Percentiles rank a stretch among this genome's conserved stretches.
Evolutionary conservation across 1,140 invertebrate species (phyloP).

Genomic region (Coptotermes formosanus): DNA sequence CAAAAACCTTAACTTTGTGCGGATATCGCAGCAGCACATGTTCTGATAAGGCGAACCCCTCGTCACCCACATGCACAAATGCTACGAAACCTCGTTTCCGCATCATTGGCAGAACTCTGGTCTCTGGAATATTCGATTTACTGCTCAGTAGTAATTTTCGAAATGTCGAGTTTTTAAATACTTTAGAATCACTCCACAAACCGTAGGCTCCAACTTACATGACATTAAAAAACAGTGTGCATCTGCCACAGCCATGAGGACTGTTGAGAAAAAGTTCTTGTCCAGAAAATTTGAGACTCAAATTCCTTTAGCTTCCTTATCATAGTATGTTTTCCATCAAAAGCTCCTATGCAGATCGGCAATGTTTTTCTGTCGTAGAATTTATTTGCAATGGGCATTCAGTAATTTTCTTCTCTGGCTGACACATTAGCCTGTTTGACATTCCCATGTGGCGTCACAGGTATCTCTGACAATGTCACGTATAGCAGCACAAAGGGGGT

Average conservation of each 20-base stretch:
- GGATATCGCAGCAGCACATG: too few species aligned
- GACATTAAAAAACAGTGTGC: conserved; percentile 46
- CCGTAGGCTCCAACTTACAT: conserved; percentile 45
- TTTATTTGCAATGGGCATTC: background rate
- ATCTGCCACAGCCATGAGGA: conserved; percentile 44
- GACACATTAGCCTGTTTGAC: too few species aligned
- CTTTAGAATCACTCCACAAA: conserved; percentile 41
- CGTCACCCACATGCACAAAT: too few species aligned
- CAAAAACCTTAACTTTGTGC: too few species aligned
- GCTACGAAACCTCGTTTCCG: too few species aligned
- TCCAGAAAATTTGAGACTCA: conserved; percentile 47
- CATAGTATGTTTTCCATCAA: conserved; percentile 47
- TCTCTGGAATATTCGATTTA: conserved; percentile 41
- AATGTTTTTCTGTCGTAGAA: conserved; percentile 38
- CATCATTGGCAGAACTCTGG: too few species aligned
- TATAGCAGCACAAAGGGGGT: too few species aligned
- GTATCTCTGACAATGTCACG: too few species aligned
- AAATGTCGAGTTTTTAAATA: conserved; percentile 37
- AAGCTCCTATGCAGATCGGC: conserved; percentile 42
- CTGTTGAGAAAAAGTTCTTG: conserved; percentile 43
- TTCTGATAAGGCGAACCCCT: too few species aligned
- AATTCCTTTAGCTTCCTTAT: conserved; percentile 39
- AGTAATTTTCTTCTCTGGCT: too few species aligned
- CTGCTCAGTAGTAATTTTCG: conserved; percentile 33
- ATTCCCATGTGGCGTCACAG: too few species aligned